These are phyloP conservation scores for Geotrypetes seraphini DNA, from an alignment of 2,797 vertebrate genomes.

Conservation along the genomic window DNA sequence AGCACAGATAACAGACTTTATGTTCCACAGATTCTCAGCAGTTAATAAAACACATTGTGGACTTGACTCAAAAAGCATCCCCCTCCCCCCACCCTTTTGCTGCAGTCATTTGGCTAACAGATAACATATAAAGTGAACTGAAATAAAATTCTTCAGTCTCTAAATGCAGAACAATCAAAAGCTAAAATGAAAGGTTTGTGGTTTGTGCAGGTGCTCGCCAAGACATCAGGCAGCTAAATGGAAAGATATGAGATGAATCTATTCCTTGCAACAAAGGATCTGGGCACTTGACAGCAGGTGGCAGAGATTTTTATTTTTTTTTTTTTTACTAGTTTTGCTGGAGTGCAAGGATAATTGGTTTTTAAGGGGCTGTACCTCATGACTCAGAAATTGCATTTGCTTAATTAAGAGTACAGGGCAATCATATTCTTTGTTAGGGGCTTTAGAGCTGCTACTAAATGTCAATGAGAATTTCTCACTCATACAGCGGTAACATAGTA, in stretches of 20 bases:
- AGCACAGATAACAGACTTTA: too few species aligned
- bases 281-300: neutral
- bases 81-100: neutral
- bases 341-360: neutral
- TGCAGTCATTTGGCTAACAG: neutral
- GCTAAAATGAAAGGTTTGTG: neutral
- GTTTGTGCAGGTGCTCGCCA: neutral
- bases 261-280: conserved; percentile 2
- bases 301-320: neutral
- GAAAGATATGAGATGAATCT: neutral
- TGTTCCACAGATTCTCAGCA: too few species aligned
- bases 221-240: conserved; percentile 2
- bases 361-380: conserved; percentile 2
- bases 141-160: neutral
- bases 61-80: neutral
- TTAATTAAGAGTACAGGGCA: neutral
- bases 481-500: too few species aligned
- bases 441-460: too few species aligned
- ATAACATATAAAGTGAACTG: rapidly evolving
- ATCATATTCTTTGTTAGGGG: too few species aligned
- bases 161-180: neutral
- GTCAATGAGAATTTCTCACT: too few species aligned
- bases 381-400: conserved; percentile 1
- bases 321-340: neutral
- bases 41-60: neutral